Evolutionary conservation across 2,888 invertebrate genomes (phyloP).

Genomic region (Cryptosula pallasiana): DNA sequence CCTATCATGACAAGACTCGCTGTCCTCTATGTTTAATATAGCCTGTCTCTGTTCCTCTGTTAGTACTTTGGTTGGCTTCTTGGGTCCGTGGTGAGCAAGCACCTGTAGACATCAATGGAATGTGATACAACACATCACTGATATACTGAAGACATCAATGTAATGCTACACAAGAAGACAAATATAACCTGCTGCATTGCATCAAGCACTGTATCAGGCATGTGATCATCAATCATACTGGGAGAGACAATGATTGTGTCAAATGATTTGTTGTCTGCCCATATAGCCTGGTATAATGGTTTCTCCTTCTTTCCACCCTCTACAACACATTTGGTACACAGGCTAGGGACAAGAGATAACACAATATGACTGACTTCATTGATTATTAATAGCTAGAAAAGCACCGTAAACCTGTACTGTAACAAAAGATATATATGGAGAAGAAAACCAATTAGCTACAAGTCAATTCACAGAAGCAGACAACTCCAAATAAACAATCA

Average conservation of each 20-base stretch:
- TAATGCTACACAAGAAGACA: background rate
- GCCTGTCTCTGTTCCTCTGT: slow-evolving; percentile 1
- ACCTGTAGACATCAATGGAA: slow-evolving; percentile 38
- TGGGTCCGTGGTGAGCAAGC: slow-evolving; percentile 64
- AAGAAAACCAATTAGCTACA: too few species aligned
- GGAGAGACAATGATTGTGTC: slow-evolving; percentile 83
- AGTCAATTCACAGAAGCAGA: too few species aligned
- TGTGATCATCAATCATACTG: slow-evolving; percentile 83
- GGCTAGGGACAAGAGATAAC: too few species aligned
- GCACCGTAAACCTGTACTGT: too few species aligned
- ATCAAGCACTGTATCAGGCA: slow-evolving; percentile 79
- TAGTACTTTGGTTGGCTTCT: slow-evolving; percentile 59
- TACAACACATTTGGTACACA: too few species aligned
- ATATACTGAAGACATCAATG: background rate
- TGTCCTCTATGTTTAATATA: background rate
- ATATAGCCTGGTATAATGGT: slow-evolving; percentile 79
- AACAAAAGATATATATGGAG: too few species aligned
- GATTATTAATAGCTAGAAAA: too few species aligned
- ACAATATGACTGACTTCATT: too few species aligned
- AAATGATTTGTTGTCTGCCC: slow-evolving; percentile 78
- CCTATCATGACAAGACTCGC: background rate
- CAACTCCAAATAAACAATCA: too few species aligned
- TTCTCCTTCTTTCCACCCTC: slow-evolving; percentile 49
- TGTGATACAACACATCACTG: background rate
- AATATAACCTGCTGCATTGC: slow-evolving; percentile 74